These are phyloP conservation scores for Tupaia tana DNA, from an alignment of 2,113 vertebrate genomes.

Conservation along the genomic window DNA sequence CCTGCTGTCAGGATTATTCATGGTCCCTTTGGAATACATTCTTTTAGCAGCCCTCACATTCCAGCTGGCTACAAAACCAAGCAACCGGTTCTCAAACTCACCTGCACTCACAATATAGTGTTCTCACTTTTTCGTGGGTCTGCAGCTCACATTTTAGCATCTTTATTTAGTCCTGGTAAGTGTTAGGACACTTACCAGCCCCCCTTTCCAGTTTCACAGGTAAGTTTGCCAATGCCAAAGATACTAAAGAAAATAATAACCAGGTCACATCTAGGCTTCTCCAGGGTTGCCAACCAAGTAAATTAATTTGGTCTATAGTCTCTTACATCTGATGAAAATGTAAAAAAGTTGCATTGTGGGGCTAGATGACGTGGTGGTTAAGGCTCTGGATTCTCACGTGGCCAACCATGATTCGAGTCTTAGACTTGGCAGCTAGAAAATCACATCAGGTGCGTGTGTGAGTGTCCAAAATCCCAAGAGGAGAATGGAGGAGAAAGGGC, in stretches of 20 bases:
- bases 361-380: too few species aligned
- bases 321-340: background rate
- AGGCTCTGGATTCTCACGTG: too few species aligned
- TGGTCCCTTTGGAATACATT: constrained; percentile 7
- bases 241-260: constrained; percentile 13
- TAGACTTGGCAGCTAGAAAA: too few species aligned
- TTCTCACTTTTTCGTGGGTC: background rate
- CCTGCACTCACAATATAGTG: background rate
- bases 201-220: constrained; percentile 24
- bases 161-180: constrained; percentile 14
- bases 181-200: background rate
- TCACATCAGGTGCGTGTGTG: too few species aligned
- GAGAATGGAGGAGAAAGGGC: too few species aligned
- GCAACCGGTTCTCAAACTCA: constrained; percentile 34
- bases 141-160: constrained; percentile 25
- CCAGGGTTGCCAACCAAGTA: constrained; percentile 37
- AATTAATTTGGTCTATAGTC: constrained; percentile 14
- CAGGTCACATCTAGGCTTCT: background rate
- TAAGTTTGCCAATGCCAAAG: constrained; percentile 6
- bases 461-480: too few species aligned
- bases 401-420: too few species aligned
- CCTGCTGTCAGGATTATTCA: constrained; percentile 14
- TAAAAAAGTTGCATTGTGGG: background rate
- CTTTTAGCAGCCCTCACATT: constrained; percentile 23
- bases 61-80: constrained; percentile 4